These are phyloP conservation scores for Bovichtus diacanthus DNA, from an alignment of 2,797 vertebrate species.

Conservation along the genomic window DNA sequence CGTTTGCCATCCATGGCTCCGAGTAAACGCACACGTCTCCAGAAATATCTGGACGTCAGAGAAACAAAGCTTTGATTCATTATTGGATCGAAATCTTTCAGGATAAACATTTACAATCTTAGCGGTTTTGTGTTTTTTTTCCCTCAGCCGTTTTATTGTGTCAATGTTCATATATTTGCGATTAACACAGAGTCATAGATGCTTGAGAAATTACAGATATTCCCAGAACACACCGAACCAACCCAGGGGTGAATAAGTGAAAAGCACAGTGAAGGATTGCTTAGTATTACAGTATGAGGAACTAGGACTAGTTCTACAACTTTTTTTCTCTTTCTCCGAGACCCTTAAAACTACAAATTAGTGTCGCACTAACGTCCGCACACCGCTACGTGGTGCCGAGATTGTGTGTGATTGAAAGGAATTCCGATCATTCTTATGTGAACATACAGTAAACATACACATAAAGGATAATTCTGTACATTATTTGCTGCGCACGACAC, in stretches of 20 bases:
- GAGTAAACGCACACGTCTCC: neutral
- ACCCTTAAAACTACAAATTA: constrained; percentile 13
- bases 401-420: constrained; percentile 6
- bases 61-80: neutral
- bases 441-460: constrained; percentile 37
- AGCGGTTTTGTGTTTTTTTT: neutral
- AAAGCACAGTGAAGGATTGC: constrained; percentile 17
- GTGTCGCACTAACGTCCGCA: constrained; percentile 19
- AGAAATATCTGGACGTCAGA: constrained; percentile 24
- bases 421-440: constrained; percentile 18
- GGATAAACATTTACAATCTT: constrained; percentile 26
- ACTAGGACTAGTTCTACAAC: neutral
- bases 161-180: constrained; percentile 3
- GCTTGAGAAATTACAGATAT: neutral
- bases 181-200: neutral
- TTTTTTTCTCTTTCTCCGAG: no score
- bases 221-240: neutral
- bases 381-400: constrained; percentile 28
- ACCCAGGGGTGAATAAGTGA: constrained; percentile 8
- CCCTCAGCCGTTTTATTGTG: neutral
- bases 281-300: constrained; percentile 23
- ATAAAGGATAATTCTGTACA: constrained; percentile 61
- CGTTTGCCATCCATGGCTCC: neutral
- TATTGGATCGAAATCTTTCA: constrained; percentile 18
- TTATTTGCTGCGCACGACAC: constrained; percentile 70